Evolutionary conservation across 2,113 vertebrate genomes (phyloP).

Genomic region (Chelonoidis abingdonii): DNA sequence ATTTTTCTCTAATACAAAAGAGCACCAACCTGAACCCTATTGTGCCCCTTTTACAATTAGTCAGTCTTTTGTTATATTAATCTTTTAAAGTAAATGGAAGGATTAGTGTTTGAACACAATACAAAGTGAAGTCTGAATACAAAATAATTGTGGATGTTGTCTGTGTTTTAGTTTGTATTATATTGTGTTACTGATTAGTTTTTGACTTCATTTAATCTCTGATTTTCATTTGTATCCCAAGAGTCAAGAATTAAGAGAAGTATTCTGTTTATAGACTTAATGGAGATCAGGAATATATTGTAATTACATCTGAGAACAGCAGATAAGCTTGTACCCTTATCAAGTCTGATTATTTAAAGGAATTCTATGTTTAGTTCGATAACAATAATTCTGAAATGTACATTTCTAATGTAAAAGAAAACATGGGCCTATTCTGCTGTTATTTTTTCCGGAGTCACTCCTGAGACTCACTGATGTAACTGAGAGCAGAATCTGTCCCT

Average conservation of each 20-base stretch:
- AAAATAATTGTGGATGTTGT: slow-evolving; percentile 6
- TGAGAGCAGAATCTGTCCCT: neutral
- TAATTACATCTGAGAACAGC: slow-evolving; percentile 57
- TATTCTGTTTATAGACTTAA: slow-evolving; percentile 56
- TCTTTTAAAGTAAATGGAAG: slow-evolving; percentile 55
- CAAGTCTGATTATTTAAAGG: slow-evolving; percentile 25
- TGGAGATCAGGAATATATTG: slow-evolving; percentile 6
- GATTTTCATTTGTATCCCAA: slow-evolving; percentile 44
- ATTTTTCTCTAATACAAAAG: slow-evolving; percentile 67
- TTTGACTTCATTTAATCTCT: slow-evolving; percentile 54
- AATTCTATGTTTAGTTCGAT: neutral
- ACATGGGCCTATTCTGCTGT: neutral
- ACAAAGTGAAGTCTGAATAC: slow-evolving; percentile 11
- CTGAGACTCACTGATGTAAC: neutral
- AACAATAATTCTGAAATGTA: slow-evolving; percentile 30
- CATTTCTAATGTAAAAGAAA: neutral
- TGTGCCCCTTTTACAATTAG: slow-evolving; percentile 62
- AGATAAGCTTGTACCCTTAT: slow-evolving; percentile 48
- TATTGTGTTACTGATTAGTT: slow-evolving; percentile 27
- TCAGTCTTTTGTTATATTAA: slow-evolving; percentile 54
- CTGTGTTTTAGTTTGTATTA: slow-evolving; percentile 39
- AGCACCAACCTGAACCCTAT: slow-evolving; percentile 27
- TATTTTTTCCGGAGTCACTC: neutral
- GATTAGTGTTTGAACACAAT: slow-evolving; percentile 64
- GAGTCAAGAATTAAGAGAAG: slow-evolving; percentile 55